Percentiles rank a stretch among this genome's conserved stretches.
Evolutionary conservation across 2,888 invertebrate genomes (phyloP).

Genomic region (Drosophila anceps): DNA sequence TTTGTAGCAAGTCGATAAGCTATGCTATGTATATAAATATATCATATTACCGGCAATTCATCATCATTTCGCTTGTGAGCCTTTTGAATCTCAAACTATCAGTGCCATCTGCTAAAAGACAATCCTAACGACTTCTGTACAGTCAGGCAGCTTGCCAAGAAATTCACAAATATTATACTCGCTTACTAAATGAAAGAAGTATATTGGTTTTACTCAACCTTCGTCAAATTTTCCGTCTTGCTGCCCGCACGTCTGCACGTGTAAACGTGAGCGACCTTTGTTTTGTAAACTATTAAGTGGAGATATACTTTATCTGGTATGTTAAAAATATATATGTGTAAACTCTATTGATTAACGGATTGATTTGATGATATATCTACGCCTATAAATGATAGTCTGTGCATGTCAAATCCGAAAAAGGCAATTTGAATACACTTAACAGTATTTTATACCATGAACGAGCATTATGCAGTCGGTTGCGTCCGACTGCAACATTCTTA

Average conservation of each 20-base stretch:
- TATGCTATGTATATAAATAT: neutral
- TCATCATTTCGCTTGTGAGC: conserved; percentile 32
- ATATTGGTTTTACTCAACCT: neutral
- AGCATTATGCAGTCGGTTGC: neutral
- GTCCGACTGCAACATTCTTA: neutral
- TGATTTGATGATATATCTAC: no score
- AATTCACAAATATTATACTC: conserved; percentile 11
- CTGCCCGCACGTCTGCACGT: no score
- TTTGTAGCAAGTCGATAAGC: neutral
- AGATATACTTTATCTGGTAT: no score
- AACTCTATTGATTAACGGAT: no score
- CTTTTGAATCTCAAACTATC: conserved; percentile 20
- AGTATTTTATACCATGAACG: neutral
- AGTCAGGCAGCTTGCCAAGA: conserved; percentile 31
- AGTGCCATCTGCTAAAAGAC: conserved; percentile 29
- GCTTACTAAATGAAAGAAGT: neutral
- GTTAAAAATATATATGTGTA: no score
- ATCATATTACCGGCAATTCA: conserved; percentile 25
- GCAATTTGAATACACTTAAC: no score
- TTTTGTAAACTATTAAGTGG: no score
- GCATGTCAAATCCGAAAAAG: no score
- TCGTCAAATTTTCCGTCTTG: neutral
- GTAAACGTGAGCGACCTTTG: no score
- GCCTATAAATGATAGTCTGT: no score
- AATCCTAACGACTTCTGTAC: conserved; percentile 12